Conservation (phyloP, 2,797 vertebrate genomes). For the Danio aesculapii region DNA sequence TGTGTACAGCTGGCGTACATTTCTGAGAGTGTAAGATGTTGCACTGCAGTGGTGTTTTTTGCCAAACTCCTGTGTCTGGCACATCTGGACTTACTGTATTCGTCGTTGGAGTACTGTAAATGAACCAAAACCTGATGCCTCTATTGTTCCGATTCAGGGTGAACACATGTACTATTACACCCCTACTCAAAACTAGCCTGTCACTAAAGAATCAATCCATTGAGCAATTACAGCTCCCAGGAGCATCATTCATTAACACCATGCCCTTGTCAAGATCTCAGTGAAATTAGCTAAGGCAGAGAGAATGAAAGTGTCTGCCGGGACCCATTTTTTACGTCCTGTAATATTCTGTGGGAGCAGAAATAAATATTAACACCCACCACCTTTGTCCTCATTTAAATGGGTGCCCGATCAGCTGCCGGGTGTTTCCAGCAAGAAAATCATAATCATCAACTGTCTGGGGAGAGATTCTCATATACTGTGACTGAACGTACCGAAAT, state of each 20-base stretch:
- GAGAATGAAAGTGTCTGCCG: constrained; percentile 6
- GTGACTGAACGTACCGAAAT: constrained; percentile 30
- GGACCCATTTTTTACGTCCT: constrained; percentile 24
- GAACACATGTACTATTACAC: too few species aligned
- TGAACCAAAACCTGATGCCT: too few species aligned
- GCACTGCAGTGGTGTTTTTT: too few species aligned
- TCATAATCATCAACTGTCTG: constrained; percentile 43
- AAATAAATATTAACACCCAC: constrained; percentile 44
- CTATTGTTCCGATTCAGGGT: too few species aligned
- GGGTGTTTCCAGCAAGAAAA: constrained; percentile 30
- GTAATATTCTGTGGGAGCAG: constrained; percentile 20
- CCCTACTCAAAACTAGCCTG: background rate
- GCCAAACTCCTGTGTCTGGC: too few species aligned
- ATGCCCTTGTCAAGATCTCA: constrained; percentile 42
- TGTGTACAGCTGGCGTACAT: too few species aligned
- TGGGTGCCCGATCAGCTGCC: constrained; percentile 27
- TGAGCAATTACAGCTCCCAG: constrained; percentile 25
- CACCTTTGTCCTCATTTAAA: constrained; percentile 46
- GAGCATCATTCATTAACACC: constrained; percentile 44
- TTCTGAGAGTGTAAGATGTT: too few species aligned
- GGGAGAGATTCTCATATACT: constrained; percentile 18
- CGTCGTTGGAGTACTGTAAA: too few species aligned
- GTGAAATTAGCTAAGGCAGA: constrained; percentile 23
- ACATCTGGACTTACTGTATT: too few species aligned
- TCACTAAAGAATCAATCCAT: constrained; percentile 35